A percentile compares a stretch with the other conserved stretches of the same genome.
phyloP scores from a whole-genome alignment of 2,797 vertebrate genomes.

The Salarias fasciatus region DNA sequence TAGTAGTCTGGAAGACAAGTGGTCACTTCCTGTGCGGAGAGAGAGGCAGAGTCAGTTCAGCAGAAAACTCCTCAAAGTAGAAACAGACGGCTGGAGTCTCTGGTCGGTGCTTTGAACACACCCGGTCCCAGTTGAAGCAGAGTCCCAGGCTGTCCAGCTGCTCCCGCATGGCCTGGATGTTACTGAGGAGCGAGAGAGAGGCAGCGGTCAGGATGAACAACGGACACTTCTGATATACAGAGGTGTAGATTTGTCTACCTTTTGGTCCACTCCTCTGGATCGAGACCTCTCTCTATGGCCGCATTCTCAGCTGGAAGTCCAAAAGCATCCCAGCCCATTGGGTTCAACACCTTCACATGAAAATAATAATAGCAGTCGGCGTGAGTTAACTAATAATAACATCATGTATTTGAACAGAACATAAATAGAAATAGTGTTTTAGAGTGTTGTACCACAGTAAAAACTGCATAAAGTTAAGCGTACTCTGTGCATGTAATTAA shows the following conservation, averaged over 20 bases:
- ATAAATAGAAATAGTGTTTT: no score
- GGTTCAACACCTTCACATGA: constrained; percentile 90
- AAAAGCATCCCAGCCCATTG: constrained; percentile 99
- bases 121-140: constrained; percentile 94
- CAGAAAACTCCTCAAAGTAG: not conserved
- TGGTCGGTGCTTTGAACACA: constrained; percentile 64
- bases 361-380: not conserved
- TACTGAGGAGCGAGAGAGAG: constrained; percentile 78
- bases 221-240: not conserved
- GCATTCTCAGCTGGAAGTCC: constrained; percentile 98
- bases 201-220: not conserved
- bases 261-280: constrained; percentile 93
- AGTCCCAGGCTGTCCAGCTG: constrained; percentile 93
- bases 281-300: constrained; percentile 90
- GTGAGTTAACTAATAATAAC: no score
- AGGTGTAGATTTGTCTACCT: constrained; percentile 75
- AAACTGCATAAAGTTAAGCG: no score
- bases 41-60: constrained; percentile 23
- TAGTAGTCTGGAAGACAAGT: constrained; percentile 96
- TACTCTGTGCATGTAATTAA: no score
- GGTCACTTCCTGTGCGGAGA: constrained; percentile 88
- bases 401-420: no score
- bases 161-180: constrained; percentile 91
- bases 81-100: not conserved
- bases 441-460: no score